Percentiles rank a stretch among this genome's conserved stretches.
These are phyloP conservation scores for Tenualosa thibaudeaui DNA, from an alignment of 2,797 vertebrate species.

Conservation along the genomic window DNA sequence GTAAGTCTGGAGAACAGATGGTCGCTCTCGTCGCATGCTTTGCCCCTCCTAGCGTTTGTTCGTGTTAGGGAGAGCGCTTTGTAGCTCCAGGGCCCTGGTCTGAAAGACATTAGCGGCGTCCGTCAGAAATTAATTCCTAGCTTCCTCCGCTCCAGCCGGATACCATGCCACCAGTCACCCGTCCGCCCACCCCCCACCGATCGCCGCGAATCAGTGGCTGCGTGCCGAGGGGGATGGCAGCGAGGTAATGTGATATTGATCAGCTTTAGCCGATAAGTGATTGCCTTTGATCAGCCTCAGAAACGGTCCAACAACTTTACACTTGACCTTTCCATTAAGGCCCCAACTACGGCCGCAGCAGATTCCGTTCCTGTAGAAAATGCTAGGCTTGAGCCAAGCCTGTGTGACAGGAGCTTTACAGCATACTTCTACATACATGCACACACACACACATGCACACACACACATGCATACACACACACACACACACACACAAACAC, in stretches of 20 bases:
- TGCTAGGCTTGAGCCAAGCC: conserved; percentile 50
- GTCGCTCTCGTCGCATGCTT: conserved; percentile 64
- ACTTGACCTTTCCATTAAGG: conserved; percentile 68
- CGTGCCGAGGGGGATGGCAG: conserved; percentile 54
- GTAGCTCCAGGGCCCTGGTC: conserved; percentile 64
- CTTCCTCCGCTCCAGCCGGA: conserved; percentile 65
- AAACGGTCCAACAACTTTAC: conserved; percentile 59
- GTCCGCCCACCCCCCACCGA: conserved; percentile 18
- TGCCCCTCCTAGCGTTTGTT: conserved; percentile 49
- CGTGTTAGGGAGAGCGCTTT: conserved; percentile 69
- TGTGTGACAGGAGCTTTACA: conserved; percentile 40
- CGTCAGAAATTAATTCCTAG: conserved; percentile 72
- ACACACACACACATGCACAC: background rate
- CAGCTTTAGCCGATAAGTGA: conserved; percentile 64
- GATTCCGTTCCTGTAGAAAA: conserved; percentile 60
- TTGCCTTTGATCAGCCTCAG: conserved; percentile 63
- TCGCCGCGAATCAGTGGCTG: conserved; percentile 34
- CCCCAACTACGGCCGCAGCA: conserved; percentile 44
- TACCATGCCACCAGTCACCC: conserved; percentile 34
- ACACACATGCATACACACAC: background rate
- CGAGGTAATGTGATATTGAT: conserved; percentile 64
- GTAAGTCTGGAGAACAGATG: conserved; percentile 77
- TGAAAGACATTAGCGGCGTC: conserved; percentile 78
- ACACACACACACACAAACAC: background rate
- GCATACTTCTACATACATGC: background rate